Base-by-base conservation (phyloP, 53 echinoderm and acorn worm genomes). In the Crossaster papposus region DNA sequence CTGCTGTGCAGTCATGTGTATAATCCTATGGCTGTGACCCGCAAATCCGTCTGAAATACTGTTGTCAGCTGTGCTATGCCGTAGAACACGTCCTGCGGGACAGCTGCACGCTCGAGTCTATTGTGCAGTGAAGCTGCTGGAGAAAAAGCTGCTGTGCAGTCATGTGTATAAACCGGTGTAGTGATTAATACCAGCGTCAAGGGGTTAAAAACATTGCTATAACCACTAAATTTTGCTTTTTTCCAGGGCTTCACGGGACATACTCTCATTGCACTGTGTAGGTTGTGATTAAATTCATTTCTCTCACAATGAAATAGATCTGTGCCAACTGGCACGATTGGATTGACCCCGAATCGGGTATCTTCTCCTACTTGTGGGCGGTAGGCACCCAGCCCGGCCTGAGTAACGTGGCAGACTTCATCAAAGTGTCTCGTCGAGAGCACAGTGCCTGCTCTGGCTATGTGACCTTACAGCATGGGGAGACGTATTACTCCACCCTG, bases 251-350 rank as follows among this genome's bases (percentile, higher is more conserved):
- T 53, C 13, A 52, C 44, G 31, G 2, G n/a, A 24, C 13, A 32
- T 36, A 33, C 1, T 64, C 63, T 36, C 18, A 2, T 62, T 63
- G 33, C 24, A 22, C 22, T 30, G 72, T n/a, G 50, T 2, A 55
- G 55, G 55, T 55, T 55, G 55, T 18, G 14, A 55, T 55, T 83
- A 53, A 13, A 54, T 12, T 14, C 17, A 17, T 30, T 36, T 18
- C 36, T 68, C 38, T 68, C 31, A 38, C 75, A 30, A 14, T 23
- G 36, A 1, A 53, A 32, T 15, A 92, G 90, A 90, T 90, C 30
- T 93, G 93, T 64, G 86, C 80, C 24, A 93, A 93, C 75, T 93
- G 93, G 93, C 34, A 79, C 50, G 62, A 90, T 58, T 93, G 90
- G 72, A 72, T 22, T 24, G 93, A 93, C 62, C 79, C 85, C 5